Evolutionary conservation across 1,140 invertebrate genomes (phyloP).

Genomic region (Triops longicaudatus): DNA sequence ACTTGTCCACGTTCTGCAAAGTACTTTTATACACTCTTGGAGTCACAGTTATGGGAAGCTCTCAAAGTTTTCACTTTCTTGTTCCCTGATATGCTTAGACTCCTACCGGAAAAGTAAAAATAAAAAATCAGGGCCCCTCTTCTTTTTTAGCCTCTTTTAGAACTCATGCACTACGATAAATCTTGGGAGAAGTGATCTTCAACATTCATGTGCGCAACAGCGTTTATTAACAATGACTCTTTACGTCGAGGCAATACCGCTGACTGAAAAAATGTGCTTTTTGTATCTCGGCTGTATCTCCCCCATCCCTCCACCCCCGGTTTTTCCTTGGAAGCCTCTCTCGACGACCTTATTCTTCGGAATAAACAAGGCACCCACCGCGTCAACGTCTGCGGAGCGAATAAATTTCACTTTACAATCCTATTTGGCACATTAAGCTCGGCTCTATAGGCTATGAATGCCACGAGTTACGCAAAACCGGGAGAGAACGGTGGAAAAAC

Average conservation of each 20-base stretch:
- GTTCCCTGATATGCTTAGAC: background rate
- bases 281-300: background rate
- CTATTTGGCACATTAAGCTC: constrained; percentile 25
- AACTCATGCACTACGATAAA: too few species aligned
- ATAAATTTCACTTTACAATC: constrained; percentile 27
- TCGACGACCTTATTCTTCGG: background rate
- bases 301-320: background rate
- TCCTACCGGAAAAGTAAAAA: background rate
- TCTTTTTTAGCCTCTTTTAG: too few species aligned
- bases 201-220: too few species aligned
- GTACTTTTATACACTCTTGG: background rate
- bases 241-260: background rate
- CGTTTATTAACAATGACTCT: too few species aligned
- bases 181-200: too few species aligned
- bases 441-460: constrained; percentile 23
- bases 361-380: constrained; percentile 13
- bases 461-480: constrained; percentile 18
- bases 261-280: background rate
- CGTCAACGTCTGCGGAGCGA: constrained; percentile 16
- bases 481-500: constrained; percentile 19
- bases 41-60: background rate
- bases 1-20: background rate
- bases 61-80: background rate
- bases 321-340: background rate
- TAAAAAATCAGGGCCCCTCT: background rate